phyloP scores from a whole-genome alignment of 1,140 invertebrate species.

The Druon quercuslanigerum region DNA sequence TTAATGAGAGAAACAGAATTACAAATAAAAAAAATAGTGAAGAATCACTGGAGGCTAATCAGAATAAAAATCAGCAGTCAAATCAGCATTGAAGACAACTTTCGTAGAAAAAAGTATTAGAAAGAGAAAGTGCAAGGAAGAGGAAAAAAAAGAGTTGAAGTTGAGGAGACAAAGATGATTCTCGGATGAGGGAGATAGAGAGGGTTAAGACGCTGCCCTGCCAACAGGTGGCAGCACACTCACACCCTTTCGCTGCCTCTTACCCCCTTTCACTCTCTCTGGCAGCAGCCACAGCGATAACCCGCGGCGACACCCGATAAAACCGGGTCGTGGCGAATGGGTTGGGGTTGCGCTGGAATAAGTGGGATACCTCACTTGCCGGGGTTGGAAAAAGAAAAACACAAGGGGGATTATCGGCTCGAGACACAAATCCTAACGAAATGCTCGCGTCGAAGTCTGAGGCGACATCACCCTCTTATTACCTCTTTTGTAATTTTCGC shows the following conservation, averaged over 20 bases:
- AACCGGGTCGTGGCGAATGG: slow-evolving; percentile 60
- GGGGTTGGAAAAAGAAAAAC: slow-evolving; percentile 61
- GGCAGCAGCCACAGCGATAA: slow-evolving; percentile 65
- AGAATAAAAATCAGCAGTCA: no score
- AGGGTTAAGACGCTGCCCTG: slow-evolving; percentile 68
- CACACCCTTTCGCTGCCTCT: slow-evolving; percentile 55
- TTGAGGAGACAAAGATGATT: slow-evolving; percentile 40
- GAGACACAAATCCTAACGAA: slow-evolving; percentile 44
- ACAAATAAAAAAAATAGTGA: no score
- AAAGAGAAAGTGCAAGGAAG: background rate
- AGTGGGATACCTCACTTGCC: slow-evolving; percentile 49
- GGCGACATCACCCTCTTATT: background rate
- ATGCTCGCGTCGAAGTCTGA: slow-evolving; percentile 25
- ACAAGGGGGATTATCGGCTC: slow-evolving; percentile 65
- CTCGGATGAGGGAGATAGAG: slow-evolving; percentile 39
- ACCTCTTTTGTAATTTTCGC: slow-evolving; percentile 1
- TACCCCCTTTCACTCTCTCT: slow-evolving; percentile 46
- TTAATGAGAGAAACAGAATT: no score
- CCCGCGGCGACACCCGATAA: slow-evolving; percentile 72
- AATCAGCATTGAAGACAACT: no score
- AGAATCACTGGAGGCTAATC: no score
- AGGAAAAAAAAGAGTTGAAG: slow-evolving; percentile 33
- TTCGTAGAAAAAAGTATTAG: no score
- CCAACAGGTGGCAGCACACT: slow-evolving; percentile 72
- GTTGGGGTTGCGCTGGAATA: slow-evolving; percentile 53